Evolutionary conservation across 92 coral and sea anemone species (phyloP).

Genomic region (Umimayanthus chanpuru): DNA sequence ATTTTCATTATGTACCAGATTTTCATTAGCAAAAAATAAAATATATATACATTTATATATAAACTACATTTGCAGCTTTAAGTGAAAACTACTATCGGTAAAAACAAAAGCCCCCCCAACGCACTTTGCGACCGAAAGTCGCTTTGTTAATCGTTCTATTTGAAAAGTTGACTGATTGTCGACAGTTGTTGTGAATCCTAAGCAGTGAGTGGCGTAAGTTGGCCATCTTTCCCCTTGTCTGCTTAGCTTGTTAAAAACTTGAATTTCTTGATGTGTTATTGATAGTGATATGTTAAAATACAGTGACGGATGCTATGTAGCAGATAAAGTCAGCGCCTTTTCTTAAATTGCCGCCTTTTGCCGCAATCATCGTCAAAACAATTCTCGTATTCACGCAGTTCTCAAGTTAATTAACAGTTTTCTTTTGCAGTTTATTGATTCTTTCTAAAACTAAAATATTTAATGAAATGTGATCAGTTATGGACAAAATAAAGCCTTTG

Average conservation of each 20-base stretch:
- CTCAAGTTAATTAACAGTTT: slow-evolving; percentile 33
- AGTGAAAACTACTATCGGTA: not conserved
- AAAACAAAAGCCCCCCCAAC: not conserved
- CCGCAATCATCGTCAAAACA: not conserved
- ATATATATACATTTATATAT: too few species aligned
- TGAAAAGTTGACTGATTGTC: not conserved
- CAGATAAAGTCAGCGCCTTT: too few species aligned
- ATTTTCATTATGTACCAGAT: slow-evolving; percentile 3
- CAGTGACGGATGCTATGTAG: not conserved
- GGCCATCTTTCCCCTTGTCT: not conserved
- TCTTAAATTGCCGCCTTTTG: not conserved
- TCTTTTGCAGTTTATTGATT: slow-evolving; percentile 29
- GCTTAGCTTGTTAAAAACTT: not conserved
- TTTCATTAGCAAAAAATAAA: not conserved
- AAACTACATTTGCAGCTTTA: not conserved
- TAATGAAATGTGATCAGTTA: slow-evolving; percentile 22
- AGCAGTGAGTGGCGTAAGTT: not conserved
- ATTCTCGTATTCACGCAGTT: not conserved
- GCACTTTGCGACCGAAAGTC: not conserved
- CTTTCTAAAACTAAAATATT: slow-evolving; percentile 13
- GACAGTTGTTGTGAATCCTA: not conserved
- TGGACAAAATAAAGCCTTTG: not conserved
- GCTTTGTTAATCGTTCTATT: not conserved
- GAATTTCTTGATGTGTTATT: not conserved
- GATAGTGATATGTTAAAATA: not conserved